phyloP scores from a whole-genome alignment of 2,797 vertebrate species.

The Pangasius sanitwongsei region DNA sequence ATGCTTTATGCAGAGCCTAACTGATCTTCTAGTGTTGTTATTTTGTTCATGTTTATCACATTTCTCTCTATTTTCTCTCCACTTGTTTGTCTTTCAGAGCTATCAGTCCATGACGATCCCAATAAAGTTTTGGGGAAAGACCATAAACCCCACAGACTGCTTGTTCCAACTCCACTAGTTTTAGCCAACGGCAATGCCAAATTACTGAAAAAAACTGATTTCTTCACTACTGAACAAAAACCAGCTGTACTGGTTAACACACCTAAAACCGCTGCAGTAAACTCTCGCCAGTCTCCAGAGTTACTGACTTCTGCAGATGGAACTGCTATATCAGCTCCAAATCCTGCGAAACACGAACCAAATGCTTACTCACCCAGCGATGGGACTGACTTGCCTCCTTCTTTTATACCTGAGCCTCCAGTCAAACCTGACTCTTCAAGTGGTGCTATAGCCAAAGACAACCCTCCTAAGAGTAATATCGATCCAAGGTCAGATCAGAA shows the following conservation, averaged over 20 bases:
- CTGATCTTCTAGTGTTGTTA: background rate
- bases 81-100: slow-evolving; percentile 60
- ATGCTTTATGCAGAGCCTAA: background rate
- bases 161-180: slow-evolving; percentile 56
- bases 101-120: slow-evolving; percentile 41
- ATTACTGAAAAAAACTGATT: slow-evolving; percentile 21
- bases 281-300: slow-evolving; percentile 26
- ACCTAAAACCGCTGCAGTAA: slow-evolving; percentile 27
- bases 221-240: background rate
- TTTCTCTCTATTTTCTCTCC: slow-evolving; percentile 4
- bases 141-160: slow-evolving; percentile 37
- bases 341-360: background rate
- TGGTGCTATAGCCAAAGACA: slow-evolving; percentile 30
- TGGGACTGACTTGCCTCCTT: slow-evolving; percentile 42
- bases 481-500: background rate
- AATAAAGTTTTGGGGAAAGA: slow-evolving; percentile 42
- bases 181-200: slow-evolving; percentile 48
- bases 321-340: background rate
- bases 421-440: background rate
- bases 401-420: slow-evolving; percentile 55
- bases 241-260: slow-evolving; percentile 1
- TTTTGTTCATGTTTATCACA: background rate
- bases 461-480: slow-evolving; percentile 20
- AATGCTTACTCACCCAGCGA: background rate
- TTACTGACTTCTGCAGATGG: background rate